Percentiles rank a stretch among this genome's conserved stretches.
These are phyloP conservation scores for Steromphala cineraria DNA, from an alignment of 2,888 invertebrate genomes.

Conservation along the genomic window DNA sequence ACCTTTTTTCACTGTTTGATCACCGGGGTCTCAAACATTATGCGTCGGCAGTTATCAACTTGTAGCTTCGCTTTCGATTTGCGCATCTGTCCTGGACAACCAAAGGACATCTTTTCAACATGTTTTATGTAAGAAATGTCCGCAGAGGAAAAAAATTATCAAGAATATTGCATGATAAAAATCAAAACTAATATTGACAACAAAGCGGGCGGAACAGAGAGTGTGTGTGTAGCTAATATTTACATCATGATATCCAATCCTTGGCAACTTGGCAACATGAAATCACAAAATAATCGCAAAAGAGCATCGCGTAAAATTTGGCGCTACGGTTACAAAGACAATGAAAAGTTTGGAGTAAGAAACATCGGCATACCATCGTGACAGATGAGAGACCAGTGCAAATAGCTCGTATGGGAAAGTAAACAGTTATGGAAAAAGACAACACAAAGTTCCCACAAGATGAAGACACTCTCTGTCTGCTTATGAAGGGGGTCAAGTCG, in stretches of 20 bases:
- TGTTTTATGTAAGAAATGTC: not conserved
- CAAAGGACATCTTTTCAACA: too few relatives aligned
- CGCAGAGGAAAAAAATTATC: not conserved
- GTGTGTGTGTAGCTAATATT: conserved; percentile 5
- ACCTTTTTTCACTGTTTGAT: too few relatives aligned
- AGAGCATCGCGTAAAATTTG: conserved; percentile 19
- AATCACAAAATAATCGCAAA: conserved; percentile 13
- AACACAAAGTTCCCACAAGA: conserved; percentile 14
- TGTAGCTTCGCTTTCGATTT: too few relatives aligned
- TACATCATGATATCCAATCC: conserved; percentile 7
- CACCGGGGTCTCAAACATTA: too few relatives aligned
- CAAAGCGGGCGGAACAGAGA: not conserved
- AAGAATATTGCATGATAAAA: not conserved
- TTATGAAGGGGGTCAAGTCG: not conserved
- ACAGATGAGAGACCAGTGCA: not conserved
- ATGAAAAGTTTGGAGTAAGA: conserved; percentile 3
- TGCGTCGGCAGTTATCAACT: too few relatives aligned
- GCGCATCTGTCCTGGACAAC: too few relatives aligned
- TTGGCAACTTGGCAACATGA: not conserved
- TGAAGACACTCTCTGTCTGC: not conserved
- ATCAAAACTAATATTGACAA: conserved; percentile 12
- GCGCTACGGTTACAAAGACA: not conserved
- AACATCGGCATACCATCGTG: conserved; percentile 1
- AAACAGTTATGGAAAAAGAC: conserved; percentile 20
- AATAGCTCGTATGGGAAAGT: conserved; percentile 18